phyloP scores from a whole-genome alignment of 2,888 invertebrate genomes.

The Netelia virgata region DNA sequence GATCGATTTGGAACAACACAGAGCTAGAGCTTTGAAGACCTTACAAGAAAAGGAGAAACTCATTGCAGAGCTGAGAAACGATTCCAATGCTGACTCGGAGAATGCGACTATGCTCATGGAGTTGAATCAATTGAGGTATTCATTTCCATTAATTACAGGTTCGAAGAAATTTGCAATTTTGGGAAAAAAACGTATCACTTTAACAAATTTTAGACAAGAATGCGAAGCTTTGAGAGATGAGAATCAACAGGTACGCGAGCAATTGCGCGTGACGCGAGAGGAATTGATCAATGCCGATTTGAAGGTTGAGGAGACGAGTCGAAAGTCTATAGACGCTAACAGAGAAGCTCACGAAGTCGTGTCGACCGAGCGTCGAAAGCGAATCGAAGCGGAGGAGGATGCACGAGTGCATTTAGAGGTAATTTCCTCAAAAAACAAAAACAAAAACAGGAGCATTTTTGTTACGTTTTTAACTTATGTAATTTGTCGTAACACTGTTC shows the following conservation, averaged over 20 bases:
- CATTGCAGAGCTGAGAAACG: conserved; percentile 87
- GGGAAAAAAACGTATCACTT: conserved; percentile 51
- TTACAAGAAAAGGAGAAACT: conserved; percentile 92
- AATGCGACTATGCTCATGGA: conserved; percentile 87
- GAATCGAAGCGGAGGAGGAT: conserved; percentile 85
- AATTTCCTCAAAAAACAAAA: too few relatives aligned
- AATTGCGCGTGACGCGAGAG: conserved; percentile 83
- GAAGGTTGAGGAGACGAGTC: conserved; percentile 83
- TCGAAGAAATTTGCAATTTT: conserved; percentile 66
- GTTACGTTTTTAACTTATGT: background rate
- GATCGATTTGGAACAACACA: conserved; percentile 90
- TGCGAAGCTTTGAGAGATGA: conserved; percentile 87
- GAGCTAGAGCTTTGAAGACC: conserved; percentile 92
- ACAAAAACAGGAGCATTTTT: background rate
- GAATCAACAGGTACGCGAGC: conserved; percentile 85
- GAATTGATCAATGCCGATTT: conserved; percentile 84
- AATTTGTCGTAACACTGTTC: background rate
- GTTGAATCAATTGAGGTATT: conserved; percentile 87
- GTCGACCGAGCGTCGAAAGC: conserved; percentile 83
- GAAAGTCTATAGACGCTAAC: conserved; percentile 84
- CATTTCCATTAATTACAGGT: conserved; percentile 65
- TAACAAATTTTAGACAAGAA: conserved; percentile 84
- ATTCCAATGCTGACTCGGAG: conserved; percentile 75
- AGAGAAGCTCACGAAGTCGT: conserved; percentile 82
- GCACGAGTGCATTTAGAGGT: conserved; percentile 79